Conservation (phyloP, 35 echinoderm and acorn worm species). For the Apostichopus californicus region DNA sequence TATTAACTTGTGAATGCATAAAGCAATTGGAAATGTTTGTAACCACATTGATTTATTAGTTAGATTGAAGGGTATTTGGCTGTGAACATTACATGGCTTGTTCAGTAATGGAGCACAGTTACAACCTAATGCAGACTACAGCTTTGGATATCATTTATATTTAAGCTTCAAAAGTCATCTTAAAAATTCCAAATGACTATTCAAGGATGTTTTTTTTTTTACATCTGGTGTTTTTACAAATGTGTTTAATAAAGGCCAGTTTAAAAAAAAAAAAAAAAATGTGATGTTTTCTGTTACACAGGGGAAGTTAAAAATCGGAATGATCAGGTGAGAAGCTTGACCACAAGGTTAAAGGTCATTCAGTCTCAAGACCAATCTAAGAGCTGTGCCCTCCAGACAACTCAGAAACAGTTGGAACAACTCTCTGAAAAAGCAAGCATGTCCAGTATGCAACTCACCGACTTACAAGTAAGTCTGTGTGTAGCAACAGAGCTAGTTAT, state of each 20-base stretch:
- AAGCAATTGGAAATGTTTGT: too few relatives aligned
- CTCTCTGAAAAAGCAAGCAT: slow-evolving; percentile 76
- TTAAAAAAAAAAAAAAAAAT: neutral
- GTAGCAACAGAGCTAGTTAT: neutral
- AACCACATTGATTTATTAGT: too few relatives aligned
- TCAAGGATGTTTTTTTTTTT: too few relatives aligned
- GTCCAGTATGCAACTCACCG: slow-evolving; percentile 63
- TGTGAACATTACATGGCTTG: too few relatives aligned
- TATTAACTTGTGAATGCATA: too few relatives aligned
- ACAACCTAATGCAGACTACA: too few relatives aligned
- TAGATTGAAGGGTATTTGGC: too few relatives aligned
- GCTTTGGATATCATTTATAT: too few relatives aligned
- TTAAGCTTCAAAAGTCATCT: too few relatives aligned
- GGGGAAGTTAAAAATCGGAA: slow-evolving; percentile 81
- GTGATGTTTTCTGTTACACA: neutral
- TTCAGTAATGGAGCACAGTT: too few relatives aligned
- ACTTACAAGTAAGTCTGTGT: slow-evolving; percentile 66
- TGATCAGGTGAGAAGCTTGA: slow-evolving; percentile 83
- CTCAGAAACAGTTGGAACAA: slow-evolving; percentile 90
- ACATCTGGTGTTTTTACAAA: neutral
- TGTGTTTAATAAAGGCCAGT: neutral
- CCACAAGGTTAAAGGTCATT: slow-evolving; percentile 88
- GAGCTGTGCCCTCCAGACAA: slow-evolving; percentile 86
- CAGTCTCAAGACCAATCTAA: slow-evolving; percentile 97
- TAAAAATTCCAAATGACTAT: too few relatives aligned